phyloP scores from a whole-genome alignment of 2,888 invertebrate species.

The Margaritifera margaritifera region DNA sequence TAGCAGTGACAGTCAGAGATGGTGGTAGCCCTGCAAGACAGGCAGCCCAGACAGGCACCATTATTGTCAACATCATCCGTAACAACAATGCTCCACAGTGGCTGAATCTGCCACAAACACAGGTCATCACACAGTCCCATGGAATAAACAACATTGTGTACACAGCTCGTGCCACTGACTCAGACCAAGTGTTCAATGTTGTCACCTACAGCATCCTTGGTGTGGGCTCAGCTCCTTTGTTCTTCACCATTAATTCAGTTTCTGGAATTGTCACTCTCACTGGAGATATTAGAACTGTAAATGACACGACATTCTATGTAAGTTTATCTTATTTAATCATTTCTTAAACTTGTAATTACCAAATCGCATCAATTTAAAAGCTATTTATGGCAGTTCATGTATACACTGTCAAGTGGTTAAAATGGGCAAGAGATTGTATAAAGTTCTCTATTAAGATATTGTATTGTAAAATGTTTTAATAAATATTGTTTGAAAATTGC shows the following conservation, averaged over 20 bases:
- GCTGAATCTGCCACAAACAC: conserved; percentile 4
- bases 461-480: no score
- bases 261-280: conserved; percentile 42
- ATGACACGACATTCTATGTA: neutral
- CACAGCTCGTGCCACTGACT: conserved; percentile 18
- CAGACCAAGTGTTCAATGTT: conserved; percentile 13
- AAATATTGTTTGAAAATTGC: no score
- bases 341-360: no score
- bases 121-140: neutral
- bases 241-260: conserved; percentile 46
- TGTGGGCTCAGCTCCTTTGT: conserved; percentile 47
- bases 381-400: no score
- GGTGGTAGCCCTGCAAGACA: conserved; percentile 28
- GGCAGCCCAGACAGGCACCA: conserved; percentile 23
- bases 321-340: no score
- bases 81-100: conserved; percentile 34
- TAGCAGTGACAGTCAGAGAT: conserved; percentile 34
- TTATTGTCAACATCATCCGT: conserved; percentile 31
- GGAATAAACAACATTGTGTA: conserved; percentile 7
- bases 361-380: no score
- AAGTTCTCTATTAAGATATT: no score
- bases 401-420: no score
- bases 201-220: conserved; percentile 48
- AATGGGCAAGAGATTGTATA: no score
- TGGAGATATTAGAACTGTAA: conserved; percentile 22